Evolutionary conservation across 1,140 invertebrate species (phyloP).

Genomic region (Artemia franciscana): DNA sequence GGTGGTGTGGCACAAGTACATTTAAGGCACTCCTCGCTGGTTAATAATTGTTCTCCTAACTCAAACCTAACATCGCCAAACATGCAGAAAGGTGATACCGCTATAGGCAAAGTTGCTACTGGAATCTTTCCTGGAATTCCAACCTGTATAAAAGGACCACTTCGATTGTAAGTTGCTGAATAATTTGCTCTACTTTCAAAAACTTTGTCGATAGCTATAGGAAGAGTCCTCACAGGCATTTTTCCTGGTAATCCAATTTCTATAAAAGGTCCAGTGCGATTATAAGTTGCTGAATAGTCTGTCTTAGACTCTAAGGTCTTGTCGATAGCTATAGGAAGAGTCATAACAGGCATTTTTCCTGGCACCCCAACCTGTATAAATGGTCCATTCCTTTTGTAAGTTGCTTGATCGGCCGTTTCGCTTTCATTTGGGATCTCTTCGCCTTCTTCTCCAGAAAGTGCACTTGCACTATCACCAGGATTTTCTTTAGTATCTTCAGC

Average conservation of each 20-base stretch:
- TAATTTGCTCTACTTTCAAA: not conserved
- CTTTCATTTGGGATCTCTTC: too few relatives aligned
- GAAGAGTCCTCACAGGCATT: not conserved
- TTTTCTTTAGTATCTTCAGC: too few relatives aligned
- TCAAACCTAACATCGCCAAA: constrained; percentile 2
- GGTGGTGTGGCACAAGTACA: constrained; percentile 5
- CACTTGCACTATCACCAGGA: not conserved
- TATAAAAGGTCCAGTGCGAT: not conserved
- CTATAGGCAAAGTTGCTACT: not conserved
- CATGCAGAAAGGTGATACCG: not conserved
- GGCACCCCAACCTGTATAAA: not conserved
- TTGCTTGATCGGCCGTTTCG: not conserved
- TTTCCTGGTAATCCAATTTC: not conserved
- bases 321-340: not conserved
- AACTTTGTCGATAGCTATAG: not conserved
- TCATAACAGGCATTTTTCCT: not conserved
- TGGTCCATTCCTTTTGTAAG: not conserved
- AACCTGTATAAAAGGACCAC: not conserved
- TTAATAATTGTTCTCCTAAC: not conserved
- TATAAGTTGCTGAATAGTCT: not conserved
- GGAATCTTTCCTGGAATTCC: not conserved
- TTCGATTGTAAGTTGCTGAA: not conserved
- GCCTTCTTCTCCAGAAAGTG: not conserved
- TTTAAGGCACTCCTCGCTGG: not conserved
- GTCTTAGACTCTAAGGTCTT: not conserved